These are phyloP conservation scores for Tamandua tetradactyla DNA, from an alignment of 2,797 vertebrate species.

Conservation along the genomic window DNA sequence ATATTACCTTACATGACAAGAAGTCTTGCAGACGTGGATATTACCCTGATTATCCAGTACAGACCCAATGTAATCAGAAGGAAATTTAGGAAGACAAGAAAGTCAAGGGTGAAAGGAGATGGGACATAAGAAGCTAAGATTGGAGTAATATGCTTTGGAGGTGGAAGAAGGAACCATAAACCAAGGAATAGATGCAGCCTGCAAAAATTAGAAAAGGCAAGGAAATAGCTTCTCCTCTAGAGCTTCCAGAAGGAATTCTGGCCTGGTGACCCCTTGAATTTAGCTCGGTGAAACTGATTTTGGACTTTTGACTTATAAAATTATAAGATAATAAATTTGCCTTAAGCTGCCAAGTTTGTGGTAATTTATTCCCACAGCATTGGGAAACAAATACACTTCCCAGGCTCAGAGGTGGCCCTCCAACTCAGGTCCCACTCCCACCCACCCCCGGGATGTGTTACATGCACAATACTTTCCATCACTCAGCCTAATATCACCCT, in stretches of 20 bases:
- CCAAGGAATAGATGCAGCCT: not conserved
- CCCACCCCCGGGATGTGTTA: not conserved
- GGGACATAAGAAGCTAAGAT: not conserved
- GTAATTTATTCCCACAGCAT: too few species aligned
- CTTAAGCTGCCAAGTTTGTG: too few species aligned
- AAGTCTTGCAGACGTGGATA: not conserved
- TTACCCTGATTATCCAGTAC: not conserved
- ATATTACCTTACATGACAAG: not conserved
- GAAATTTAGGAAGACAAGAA: not conserved
- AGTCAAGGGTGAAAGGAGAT: fast-evolving
- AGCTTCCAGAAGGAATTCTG: not conserved
- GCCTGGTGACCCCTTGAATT: not conserved
- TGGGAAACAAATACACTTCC: too few species aligned
- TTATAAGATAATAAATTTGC: not conserved
- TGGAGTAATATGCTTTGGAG: not conserved
- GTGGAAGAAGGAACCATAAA: not conserved
- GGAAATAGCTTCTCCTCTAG: not conserved
- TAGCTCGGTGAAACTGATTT: not conserved
- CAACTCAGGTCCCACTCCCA: not conserved
- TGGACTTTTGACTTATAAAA: constrained; percentile 42
- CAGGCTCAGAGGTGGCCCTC: too few species aligned
- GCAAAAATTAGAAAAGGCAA: not conserved
- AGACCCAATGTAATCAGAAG: not conserved
- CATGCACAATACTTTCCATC: not conserved
- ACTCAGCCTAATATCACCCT: not conserved